phyloP scores from a whole-genome alignment of 2,113 vertebrate species.

The Rhinoptilus africanus region DNA sequence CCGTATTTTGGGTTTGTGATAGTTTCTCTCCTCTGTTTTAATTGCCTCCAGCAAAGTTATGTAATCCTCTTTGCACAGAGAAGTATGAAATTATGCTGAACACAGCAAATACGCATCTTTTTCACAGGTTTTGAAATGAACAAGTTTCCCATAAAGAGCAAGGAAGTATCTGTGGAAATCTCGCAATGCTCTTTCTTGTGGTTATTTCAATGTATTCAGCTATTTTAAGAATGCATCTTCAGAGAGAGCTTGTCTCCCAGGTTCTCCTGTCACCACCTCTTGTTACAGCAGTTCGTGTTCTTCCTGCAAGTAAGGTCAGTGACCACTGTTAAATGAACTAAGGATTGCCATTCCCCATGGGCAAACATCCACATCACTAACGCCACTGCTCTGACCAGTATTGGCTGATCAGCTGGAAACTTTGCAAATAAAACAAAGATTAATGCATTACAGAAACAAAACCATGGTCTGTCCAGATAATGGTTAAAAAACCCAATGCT shows the following conservation, averaged over 20 bases:
- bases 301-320: neutral
- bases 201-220: neutral
- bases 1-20: neutral
- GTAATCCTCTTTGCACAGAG: neutral
- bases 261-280: neutral
- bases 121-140: neutral
- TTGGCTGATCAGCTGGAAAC: neutral
- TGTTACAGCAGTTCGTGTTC: neutral
- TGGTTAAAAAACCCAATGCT: accelerated
- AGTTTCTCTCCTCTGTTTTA: neutral
- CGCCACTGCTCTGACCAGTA: neutral
- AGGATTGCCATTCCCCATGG: neutral
- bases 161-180: neutral
- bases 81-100: neutral
- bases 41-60: neutral
- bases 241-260: neutral
- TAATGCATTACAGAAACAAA: neutral
- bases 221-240: neutral
- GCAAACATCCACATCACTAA: neutral
- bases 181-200: neutral
- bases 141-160: neutral
- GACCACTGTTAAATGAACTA: neutral
- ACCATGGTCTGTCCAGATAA: neutral
- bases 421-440: neutral
- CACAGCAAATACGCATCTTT: neutral